phyloP scores from a whole-genome alignment of 2,888 invertebrate species.

The Lacanobia wlatinum region DNA sequence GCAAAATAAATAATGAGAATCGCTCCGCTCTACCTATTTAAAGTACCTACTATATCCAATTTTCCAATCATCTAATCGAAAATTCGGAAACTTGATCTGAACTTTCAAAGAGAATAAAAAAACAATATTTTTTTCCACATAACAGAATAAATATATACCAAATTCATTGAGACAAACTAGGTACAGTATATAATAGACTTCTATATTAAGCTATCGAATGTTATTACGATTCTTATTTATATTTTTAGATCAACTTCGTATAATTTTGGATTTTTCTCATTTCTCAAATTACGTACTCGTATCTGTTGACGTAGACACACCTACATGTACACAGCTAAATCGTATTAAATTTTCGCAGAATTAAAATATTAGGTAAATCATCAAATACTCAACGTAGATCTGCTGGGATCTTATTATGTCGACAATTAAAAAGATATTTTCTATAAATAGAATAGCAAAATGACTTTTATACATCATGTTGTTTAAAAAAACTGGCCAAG shows the following conservation, averaged over 20 bases:
- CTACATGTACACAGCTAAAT: not conserved
- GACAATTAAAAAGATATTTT: not conserved
- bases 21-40: not conserved
- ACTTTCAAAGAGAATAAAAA: not conserved
- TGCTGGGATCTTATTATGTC: not conserved
- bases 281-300: not conserved
- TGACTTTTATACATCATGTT: not conserved
- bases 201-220: not conserved
- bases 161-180: not conserved
- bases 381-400: no score
- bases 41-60: conserved; percentile 9
- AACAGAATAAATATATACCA: not conserved
- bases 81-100: conserved; percentile 7
- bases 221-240: not conserved
- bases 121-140: not conserved
- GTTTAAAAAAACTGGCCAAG: no score
- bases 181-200: not conserved
- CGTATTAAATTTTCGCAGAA: not conserved
- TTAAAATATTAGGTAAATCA: not conserved
- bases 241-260: not conserved
- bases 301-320: not conserved
- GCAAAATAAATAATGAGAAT: conserved; percentile 6
- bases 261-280: not conserved
- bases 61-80: not conserved
- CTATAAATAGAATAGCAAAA: not conserved